Evolutionary conservation across 1,140 invertebrate species (phyloP).

Genomic region (Drosophila chauvacae): DNA sequence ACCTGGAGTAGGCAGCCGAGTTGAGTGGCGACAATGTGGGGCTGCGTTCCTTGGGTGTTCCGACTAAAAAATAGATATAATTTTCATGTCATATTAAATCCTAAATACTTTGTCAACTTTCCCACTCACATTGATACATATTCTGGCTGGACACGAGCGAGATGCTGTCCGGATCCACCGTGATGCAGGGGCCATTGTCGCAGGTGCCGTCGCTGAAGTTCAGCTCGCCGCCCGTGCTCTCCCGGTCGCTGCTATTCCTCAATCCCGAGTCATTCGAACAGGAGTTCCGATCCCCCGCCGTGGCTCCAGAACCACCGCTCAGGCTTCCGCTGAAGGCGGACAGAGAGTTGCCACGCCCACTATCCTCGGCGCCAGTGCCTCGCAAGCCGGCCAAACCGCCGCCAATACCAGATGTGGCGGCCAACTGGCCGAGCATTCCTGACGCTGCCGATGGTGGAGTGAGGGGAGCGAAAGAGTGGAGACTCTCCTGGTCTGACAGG

Average conservation of each 20-base stretch:
- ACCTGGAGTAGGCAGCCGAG: constrained; percentile 90
- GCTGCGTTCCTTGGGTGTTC: constrained; percentile 92
- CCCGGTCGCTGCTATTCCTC: constrained; percentile 91
- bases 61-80: constrained; percentile 86
- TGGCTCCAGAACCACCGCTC: constrained; percentile 86
- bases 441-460: constrained; percentile 82
- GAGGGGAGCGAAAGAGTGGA: constrained; percentile 86
- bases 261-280: constrained; percentile 94
- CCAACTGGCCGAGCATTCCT: constrained; percentile 84
- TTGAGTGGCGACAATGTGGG: constrained; percentile 92
- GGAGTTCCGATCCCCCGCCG: constrained; percentile 89
- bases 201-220: constrained; percentile 84
- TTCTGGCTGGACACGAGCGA: constrained; percentile 86
- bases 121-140: constrained; percentile 91
- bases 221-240: constrained; percentile 88
- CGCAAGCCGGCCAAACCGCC: constrained; percentile 84
- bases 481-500: constrained; percentile 90
- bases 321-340: constrained; percentile 84
- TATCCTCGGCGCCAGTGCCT: constrained; percentile 86
- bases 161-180: constrained; percentile 83
- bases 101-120: rapidly evolving
- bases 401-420: constrained; percentile 86
- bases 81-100: too few species aligned
- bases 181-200: constrained; percentile 83
- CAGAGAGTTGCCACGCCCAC: constrained; percentile 85